Evolutionary conservation across 1,140 invertebrate species (phyloP).

Genomic region (Drosophila malerkotliana): DNA sequence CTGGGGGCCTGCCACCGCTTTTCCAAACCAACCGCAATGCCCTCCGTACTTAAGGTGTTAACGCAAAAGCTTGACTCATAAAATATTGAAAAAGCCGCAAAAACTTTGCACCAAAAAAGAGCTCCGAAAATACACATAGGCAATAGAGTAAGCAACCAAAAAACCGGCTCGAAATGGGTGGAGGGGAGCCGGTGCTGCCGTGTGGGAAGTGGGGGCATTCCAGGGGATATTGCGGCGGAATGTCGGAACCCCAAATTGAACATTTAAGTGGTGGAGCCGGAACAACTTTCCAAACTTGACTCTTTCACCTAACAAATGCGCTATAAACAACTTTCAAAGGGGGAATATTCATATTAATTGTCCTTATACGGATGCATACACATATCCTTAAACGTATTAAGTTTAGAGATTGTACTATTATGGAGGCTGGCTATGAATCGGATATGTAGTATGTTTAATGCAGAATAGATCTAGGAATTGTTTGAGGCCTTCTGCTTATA

Average conservation of each 20-base stretch:
- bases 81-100: conserved; percentile 84
- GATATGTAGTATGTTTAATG: too few species aligned
- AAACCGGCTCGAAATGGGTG: neutral
- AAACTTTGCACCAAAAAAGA: conserved; percentile 78
- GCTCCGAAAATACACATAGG: conserved; percentile 33
- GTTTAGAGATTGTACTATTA: too few species aligned
- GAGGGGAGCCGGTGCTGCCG: too few species aligned
- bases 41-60: conserved; percentile 81
- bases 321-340: neutral
- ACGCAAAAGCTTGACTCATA: conserved; percentile 83
- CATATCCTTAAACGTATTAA: too few species aligned
- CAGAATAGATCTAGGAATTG: too few species aligned
- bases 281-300: conserved; percentile 47
- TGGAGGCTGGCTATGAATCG: too few species aligned
- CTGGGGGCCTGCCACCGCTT: neutral
- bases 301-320: neutral
- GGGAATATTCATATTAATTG: neutral
- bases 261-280: conserved; percentile 58
- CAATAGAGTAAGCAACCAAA: conserved; percentile 23
- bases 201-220: neutral
- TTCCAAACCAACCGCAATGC: conserved; percentile 56
- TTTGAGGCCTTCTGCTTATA: too few species aligned
- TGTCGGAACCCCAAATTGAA: conserved; percentile 63
- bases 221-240: conserved; percentile 6
- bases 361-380: neutral